A percentile compares a stretch with the other conserved stretches of the same genome.
phyloP scores from a whole-genome alignment of 2,888 invertebrate genomes.

The Chrysolina haemoptera region DNA sequence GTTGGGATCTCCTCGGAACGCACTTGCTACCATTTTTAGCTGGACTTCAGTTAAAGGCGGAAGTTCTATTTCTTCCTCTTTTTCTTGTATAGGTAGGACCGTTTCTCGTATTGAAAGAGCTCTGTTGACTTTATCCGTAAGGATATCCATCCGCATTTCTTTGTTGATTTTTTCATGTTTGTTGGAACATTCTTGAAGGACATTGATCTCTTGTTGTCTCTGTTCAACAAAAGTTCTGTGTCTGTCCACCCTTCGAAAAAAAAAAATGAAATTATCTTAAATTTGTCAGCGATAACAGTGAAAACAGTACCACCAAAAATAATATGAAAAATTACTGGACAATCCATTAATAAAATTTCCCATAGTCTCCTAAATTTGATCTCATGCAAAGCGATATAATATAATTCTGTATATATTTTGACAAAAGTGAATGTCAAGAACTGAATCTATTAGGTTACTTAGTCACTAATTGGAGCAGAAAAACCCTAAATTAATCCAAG shows the following conservation, averaged over 20 bases:
- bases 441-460: neutral
- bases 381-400: neutral
- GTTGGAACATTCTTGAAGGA: conserved; percentile 57
- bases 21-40: conserved; percentile 73
- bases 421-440: conserved; percentile 22
- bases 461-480: too few relatives aligned
- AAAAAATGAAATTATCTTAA: conserved; percentile 27
- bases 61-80: conserved; percentile 72
- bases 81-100: conserved; percentile 71
- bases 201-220: conserved; percentile 65
- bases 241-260: conserved; percentile 59
- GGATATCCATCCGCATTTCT: conserved; percentile 63
- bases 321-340: conserved; percentile 27
- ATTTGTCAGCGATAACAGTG: neutral
- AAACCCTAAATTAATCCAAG: too few relatives aligned
- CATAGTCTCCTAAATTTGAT: conserved; percentile 6
- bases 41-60: conserved; percentile 80
- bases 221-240: conserved; percentile 60
- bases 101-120: conserved; percentile 68
- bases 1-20: conserved; percentile 75
- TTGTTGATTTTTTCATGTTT: conserved; percentile 63
- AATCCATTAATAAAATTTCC: conserved; percentile 32
- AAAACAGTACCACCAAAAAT: conserved; percentile 26
- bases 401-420: neutral
- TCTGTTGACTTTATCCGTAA: conserved; percentile 67